A percentile compares a stretch with the other conserved stretches of the same genome.
These are phyloP conservation scores for Agonopterix alstromeriana DNA, from an alignment of 2,888 invertebrate species.

Conservation along the genomic window DNA sequence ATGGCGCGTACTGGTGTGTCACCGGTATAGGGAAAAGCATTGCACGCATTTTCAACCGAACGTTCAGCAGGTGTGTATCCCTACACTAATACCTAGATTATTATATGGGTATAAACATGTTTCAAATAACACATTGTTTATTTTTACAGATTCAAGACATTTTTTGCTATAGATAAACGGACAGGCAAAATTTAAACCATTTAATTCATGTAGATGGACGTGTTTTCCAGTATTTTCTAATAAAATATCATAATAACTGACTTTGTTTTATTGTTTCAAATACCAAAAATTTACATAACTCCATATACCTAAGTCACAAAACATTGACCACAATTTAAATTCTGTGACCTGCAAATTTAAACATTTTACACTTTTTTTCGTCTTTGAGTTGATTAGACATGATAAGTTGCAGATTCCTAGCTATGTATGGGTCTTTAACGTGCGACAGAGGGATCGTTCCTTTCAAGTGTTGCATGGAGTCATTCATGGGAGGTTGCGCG, in stretches of 20 bases:
- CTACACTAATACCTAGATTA: too few relatives aligned
- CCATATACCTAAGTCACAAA: neutral
- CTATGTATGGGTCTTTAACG: slow-evolving; percentile 19
- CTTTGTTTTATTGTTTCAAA: slow-evolving; percentile 4
- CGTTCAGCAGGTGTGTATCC: too few relatives aligned
- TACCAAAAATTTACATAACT: neutral
- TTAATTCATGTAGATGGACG: too few relatives aligned
- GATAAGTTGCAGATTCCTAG: slow-evolving; percentile 31
- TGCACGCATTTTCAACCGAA: too few relatives aligned
- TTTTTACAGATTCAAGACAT: slow-evolving; percentile 27
- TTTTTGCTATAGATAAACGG: slow-evolving; percentile 18
- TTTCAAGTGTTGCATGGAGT: slow-evolving; percentile 11
- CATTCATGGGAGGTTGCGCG: slow-evolving; percentile 11
- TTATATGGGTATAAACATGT: slow-evolving; percentile 8
- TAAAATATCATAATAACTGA: neutral
- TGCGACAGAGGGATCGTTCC: slow-evolving; percentile 12
- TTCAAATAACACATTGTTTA: neutral
- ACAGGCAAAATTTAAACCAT: neutral
- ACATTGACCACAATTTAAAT: slow-evolving; percentile 16
- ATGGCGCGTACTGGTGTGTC: too few relatives aligned
- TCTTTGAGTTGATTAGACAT: slow-evolving; percentile 32
- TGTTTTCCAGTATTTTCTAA: neutral
- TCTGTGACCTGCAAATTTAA: slow-evolving; percentile 56
- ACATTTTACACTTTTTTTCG: slow-evolving; percentile 57
- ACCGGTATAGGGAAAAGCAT: too few relatives aligned